Conservation (phyloP, 1,140 invertebrate species). For the Contarinia nasturtii region DNA sequence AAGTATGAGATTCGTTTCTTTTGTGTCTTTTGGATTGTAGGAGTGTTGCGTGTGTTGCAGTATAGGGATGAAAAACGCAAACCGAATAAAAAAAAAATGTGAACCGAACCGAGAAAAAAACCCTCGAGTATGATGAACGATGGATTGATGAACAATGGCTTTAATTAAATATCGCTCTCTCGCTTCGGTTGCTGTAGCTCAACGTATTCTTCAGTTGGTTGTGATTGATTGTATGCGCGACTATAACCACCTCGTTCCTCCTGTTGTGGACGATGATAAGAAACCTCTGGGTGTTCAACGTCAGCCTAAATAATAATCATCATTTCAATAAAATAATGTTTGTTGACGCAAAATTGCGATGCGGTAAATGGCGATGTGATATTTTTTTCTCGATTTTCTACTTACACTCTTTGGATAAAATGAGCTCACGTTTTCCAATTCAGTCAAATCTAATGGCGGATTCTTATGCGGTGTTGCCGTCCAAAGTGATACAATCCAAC, state of each 20-base stretch:
- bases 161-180: slow-evolving; percentile 56
- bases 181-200: slow-evolving; percentile 45
- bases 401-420: slow-evolving; percentile 10
- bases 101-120: too few relatives aligned
- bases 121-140: too few relatives aligned
- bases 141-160: too few relatives aligned
- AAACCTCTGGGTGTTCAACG: slow-evolving; percentile 4
- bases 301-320: too few relatives aligned
- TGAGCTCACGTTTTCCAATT: slow-evolving; percentile 35
- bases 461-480: slow-evolving; percentile 61
- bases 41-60: not conserved
- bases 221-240: slow-evolving; percentile 12
- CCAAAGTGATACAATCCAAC: slow-evolving; percentile 66
- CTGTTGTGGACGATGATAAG: slow-evolving; percentile 20
- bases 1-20: slow-evolving; percentile 3
- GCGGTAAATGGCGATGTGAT: not conserved
- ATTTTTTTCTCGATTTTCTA: not conserved
- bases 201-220: slow-evolving; percentile 38
- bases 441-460: slow-evolving; percentile 59
- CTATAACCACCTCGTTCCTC: slow-evolving; percentile 13
- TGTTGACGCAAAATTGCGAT: not conserved
- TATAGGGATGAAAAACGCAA: too few relatives aligned
- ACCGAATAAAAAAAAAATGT: too few relatives aligned
- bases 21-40: slow-evolving; percentile 4
- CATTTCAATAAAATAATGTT: not conserved